Evolutionary conservation across 1,140 invertebrate genomes (phyloP), one percentile per base, ranked within the genome.

Genomic region (Zaprionus camerounensis): DNA sequence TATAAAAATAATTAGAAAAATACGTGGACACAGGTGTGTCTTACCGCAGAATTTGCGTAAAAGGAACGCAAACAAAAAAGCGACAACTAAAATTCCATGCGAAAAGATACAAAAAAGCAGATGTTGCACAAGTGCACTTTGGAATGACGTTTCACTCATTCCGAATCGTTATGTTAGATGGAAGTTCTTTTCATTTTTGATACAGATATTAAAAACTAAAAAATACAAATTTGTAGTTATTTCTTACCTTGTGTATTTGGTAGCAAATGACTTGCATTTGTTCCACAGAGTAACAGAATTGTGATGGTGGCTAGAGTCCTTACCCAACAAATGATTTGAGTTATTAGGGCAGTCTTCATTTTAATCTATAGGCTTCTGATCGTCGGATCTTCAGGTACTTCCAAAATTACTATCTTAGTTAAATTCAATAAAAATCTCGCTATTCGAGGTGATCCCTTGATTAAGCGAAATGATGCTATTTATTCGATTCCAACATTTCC

Each of bases 371-470:
- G 80, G 61, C 51, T 46, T 71, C 61, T 71, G 66, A 80, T 80
- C 71, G 59, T 62, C 67, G 36, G 56, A 84, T 78, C 63, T 71
- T 84, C 78, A 84, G 82, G 82, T 84, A 84, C 82, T 72, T 72
- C 59, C 62, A 61, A 59, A 56, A 58, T 41, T 69, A 67, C 56
- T 58, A 74, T 57, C 46, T 71, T 75, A 58, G 61, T 22, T 57
- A 51, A 56, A 68, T 80, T 71, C 44, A 58, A 72, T 72, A 78
- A 78, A 75, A 75, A 57, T 71, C 65, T 80, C 70, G 70, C 65
- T 78, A 78, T 62, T 80, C 71, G 65, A 80, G 75, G 22, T 80
- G 78, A 78, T 80, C 78, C 78, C 78, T 74, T 74, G 46, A 57
- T 73, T 51, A 51, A 28, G 24, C 62, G 55, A 65, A 28, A 69